Percentiles rank a stretch among this genome's conserved stretches.
Evolutionary conservation across 2,888 invertebrate genomes (phyloP).

Genomic region (Cerastis leucographa): DNA sequence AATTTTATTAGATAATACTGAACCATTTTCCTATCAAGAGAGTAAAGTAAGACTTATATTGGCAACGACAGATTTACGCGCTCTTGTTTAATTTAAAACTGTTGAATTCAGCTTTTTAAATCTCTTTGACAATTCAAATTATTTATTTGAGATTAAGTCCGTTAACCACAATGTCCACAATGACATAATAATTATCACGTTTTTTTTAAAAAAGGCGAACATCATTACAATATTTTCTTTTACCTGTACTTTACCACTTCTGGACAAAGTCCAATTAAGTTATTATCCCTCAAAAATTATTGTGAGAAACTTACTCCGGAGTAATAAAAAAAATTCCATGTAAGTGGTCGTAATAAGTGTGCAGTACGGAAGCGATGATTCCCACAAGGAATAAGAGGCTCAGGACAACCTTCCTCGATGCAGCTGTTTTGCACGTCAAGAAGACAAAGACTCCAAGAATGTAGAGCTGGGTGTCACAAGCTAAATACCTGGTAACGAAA

Average conservation of each 20-base stretch:
- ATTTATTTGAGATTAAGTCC: too few relatives aligned
- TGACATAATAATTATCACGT: too few relatives aligned
- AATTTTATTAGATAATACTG: neutral
- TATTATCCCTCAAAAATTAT: neutral
- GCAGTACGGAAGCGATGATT: conserved; percentile 46
- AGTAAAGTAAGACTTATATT: neutral
- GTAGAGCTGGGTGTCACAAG: conserved; percentile 74
- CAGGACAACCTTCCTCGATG: conserved; percentile 49
- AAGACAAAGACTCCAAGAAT: conserved; percentile 65
- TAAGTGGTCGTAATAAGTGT: conserved; percentile 56
- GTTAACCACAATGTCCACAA: too few relatives aligned
- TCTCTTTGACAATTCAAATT: too few relatives aligned
- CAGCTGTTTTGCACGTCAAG: conserved; percentile 42
- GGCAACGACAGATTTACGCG: too few relatives aligned
- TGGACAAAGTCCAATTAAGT: neutral
- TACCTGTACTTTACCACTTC: neutral
- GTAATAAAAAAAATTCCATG: conserved; percentile 27
- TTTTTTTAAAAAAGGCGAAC: neutral
- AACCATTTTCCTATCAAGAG: neutral
- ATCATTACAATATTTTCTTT: neutral
- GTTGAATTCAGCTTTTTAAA: neutral
- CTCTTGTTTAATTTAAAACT: neutral
- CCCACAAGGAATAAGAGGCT: conserved; percentile 55
- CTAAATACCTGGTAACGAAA: conserved; percentile 70
- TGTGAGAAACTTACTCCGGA: conserved; percentile 45